phyloP scores from a whole-genome alignment of 2,113 vertebrate species.

The Mustela nigripes region DNA sequence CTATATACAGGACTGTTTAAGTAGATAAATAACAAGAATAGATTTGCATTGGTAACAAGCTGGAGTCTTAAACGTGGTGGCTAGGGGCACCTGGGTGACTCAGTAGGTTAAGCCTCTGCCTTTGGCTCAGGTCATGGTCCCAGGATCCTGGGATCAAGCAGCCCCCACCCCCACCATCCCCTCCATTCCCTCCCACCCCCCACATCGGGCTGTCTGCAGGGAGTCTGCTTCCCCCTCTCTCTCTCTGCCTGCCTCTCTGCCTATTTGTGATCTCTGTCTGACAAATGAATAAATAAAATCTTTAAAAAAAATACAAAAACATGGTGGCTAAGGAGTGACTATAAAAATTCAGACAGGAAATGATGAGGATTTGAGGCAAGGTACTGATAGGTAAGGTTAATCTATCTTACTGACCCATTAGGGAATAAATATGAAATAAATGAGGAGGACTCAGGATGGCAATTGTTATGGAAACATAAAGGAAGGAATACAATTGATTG shows the following conservation, averaged over 20 bases:
- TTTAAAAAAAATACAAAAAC: neutral
- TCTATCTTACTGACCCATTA: neutral
- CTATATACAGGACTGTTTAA: neutral
- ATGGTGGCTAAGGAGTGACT: neutral
- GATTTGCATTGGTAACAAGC: neutral
- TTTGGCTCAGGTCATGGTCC: too few relatives aligned
- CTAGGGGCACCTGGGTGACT: too few relatives aligned
- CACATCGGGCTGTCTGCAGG: too few relatives aligned
- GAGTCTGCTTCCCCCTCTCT: too few relatives aligned
- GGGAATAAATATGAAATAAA: neutral
- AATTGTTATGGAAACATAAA: neutral
- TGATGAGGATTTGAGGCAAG: slow-evolving; percentile 4
- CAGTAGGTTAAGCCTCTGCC: too few relatives aligned
- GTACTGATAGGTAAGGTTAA: neutral
- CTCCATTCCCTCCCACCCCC: too few relatives aligned
- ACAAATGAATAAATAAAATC: too few relatives aligned
- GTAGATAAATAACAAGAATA: neutral
- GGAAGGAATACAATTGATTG: neutral
- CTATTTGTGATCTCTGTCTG: too few relatives aligned
- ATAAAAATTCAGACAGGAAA: slow-evolving; percentile 5
- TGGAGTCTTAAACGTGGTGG: neutral
- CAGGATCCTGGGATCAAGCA: too few relatives aligned
- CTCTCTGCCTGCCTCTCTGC: too few relatives aligned
- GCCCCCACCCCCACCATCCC: too few relatives aligned
- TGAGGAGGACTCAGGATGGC: neutral